Percentiles rank a stretch among this genome's conserved stretches.
phyloP scores from a whole-genome alignment of 2,113 vertebrate species.

The Leptodactylus fuscus region DNA sequence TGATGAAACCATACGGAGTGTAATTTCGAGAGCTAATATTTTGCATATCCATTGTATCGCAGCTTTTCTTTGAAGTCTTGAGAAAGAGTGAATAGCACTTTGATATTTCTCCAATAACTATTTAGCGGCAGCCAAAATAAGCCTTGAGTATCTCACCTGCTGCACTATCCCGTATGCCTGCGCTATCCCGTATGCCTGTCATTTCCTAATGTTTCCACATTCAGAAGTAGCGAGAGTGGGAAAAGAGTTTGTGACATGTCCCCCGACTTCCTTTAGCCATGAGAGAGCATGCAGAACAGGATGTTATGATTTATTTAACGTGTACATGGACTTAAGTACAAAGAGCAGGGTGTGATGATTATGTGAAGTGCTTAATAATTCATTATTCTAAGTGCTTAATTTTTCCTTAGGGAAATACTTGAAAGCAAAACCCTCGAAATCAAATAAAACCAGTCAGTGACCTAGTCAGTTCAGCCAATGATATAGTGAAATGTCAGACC shows the following conservation, averaged over 20 bases:
- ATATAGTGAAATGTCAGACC: too few relatives aligned
- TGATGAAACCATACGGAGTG: not conserved
- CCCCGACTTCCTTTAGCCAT: constrained; percentile 65
- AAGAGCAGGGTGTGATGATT: constrained; percentile 85
- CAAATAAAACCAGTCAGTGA: constrained; percentile 62
- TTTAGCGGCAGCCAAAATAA: constrained; percentile 81
- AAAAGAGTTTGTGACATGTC: constrained; percentile 70
- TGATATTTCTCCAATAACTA: constrained; percentile 79
- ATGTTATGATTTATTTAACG: constrained; percentile 89
- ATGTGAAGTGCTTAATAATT: constrained; percentile 79
- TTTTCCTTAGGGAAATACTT: constrained; percentile 82
- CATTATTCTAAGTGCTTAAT: constrained; percentile 80
- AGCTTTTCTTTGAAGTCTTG: constrained; percentile 79
- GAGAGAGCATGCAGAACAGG: constrained; percentile 82
- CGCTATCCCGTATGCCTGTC: constrained; percentile 79
- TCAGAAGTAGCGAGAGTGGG: constrained; percentile 86
- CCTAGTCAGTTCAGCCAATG: too few relatives aligned
- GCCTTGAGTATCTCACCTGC: constrained; percentile 86
- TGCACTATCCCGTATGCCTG: constrained; percentile 91
- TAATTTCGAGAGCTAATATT: constrained; percentile 70
- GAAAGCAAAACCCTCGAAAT: constrained; percentile 67
- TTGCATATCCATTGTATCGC: constrained; percentile 64
- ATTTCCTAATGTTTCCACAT: constrained; percentile 87
- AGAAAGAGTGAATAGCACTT: constrained; percentile 74
- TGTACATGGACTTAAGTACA: constrained; percentile 80